Evolutionary conservation across 1,140 invertebrate genomes (phyloP), one percentile per base, ranked within the genome.

Genomic region (Macrocentrus cingulum): DNA sequence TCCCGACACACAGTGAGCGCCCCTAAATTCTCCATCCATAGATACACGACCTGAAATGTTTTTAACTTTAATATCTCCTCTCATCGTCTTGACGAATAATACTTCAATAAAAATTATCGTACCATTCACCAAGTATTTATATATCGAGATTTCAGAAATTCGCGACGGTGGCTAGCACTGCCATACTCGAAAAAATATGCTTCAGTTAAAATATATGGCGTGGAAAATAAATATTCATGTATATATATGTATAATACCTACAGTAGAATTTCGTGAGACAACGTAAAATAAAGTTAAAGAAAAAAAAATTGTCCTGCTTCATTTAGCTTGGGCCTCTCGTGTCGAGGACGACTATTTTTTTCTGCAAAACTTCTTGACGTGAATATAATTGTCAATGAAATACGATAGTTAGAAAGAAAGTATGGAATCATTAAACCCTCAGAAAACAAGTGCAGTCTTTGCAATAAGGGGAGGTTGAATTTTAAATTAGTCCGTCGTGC

Each of bases 151-250:
- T 69, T 62, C 57, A 64, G 72, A 64, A 42, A 36, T 68, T 72
- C 61, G n/a, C n/a, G n/a, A n/a, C n/a, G 67, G 75, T 60, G 74
- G 70, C 67, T 74, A 75, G 71, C 66, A 74, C 71, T 77, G 69
- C 75, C 74, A 76, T 70, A 76, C 72, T n/a, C n/a, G n/a, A 68
- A 72, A 61, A 62, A 66, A 63, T 64, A 63, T 60, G 61, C 37
- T 41, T 19, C 20, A 46, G 25, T 18, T 22, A 13, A 37, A 22
- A 34, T 46, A 19, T 19, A 56, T 32, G 45, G 32, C 36, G 13
- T 36, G 20, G 34, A 57, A 29, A 37, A 50, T 50, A 48, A 57
- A 50, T 57, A n/a, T n/a, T n/a, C n/a, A n/a, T n/a, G n/a, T n/a
- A n/a, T 32, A 50, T 16, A 23, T 49, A 22, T 50, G 39, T 25